phyloP scores from a whole-genome alignment of 2,113 vertebrate genomes.

The Calyptommatus sinebrachiatus region DNA sequence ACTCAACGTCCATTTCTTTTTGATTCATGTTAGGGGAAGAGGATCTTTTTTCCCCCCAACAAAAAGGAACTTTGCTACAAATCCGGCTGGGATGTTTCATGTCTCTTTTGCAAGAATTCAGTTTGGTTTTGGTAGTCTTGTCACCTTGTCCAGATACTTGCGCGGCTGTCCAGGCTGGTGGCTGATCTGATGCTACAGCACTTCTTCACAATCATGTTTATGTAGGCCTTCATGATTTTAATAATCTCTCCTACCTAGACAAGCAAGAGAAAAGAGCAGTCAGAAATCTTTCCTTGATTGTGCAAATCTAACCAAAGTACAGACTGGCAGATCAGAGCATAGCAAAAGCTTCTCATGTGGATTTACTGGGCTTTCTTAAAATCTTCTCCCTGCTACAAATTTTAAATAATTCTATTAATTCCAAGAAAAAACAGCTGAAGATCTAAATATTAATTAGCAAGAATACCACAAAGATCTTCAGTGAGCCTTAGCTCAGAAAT shows the following conservation, averaged over 20 bases:
- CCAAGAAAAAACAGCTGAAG: no score
- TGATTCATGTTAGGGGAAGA: constrained; percentile 33
- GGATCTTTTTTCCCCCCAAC: constrained; percentile 27
- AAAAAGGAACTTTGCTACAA: constrained; percentile 60
- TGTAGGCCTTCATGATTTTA: constrained; percentile 95
- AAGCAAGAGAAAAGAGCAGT: constrained; percentile 15
- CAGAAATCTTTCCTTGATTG: not conserved
- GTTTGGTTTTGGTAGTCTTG: not conserved
- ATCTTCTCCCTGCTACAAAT: no score
- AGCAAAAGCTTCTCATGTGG: no score
- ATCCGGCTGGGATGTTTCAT: constrained; percentile 51
- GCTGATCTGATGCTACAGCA: constrained; percentile 87
- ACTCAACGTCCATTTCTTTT: constrained; percentile 30
- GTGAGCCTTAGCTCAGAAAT: no score
- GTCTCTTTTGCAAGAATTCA: not conserved
- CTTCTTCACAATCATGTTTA: constrained; percentile 94
- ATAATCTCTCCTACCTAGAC: constrained; percentile 87
- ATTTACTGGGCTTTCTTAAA: no score
- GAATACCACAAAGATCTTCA: no score
- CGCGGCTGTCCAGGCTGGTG: constrained; percentile 74
- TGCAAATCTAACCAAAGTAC: no score
- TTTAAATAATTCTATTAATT: no score
- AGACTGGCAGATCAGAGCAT: no score
- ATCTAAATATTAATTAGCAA: no score
- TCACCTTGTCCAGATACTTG: constrained; percentile 86